phyloP scores from a whole-genome alignment of 2,888 invertebrate species.

The Lasioglossum villosulum region DNA sequence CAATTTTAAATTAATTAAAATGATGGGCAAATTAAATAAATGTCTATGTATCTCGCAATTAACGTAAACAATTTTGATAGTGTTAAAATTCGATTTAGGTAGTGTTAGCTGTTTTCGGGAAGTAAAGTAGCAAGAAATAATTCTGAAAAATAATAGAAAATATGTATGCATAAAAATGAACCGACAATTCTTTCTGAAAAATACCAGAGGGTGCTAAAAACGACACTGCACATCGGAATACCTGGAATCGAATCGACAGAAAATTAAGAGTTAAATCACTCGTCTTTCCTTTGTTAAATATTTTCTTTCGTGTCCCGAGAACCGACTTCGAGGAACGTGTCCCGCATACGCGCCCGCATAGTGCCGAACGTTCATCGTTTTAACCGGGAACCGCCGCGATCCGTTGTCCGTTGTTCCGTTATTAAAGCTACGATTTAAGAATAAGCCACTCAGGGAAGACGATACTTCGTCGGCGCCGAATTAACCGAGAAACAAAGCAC shows the following conservation, averaged over 20 bases:
- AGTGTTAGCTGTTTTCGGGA: not conserved
- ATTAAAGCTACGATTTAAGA: slow-evolving; percentile 61
- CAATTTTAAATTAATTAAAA: too few species aligned
- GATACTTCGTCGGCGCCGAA: slow-evolving; percentile 55
- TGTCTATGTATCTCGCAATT: too few species aligned
- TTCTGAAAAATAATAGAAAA: not conserved
- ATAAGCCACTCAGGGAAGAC: slow-evolving; percentile 72
- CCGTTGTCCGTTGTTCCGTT: slow-evolving; percentile 18
- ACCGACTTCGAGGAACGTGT: not conserved
- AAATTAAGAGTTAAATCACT: not conserved
- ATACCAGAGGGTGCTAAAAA: not conserved
- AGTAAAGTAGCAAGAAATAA: not conserved
- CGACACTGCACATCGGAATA: too few species aligned
- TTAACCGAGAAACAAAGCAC: slow-evolving; percentile 39
- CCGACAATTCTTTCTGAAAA: not conserved
- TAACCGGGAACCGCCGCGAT: not conserved
- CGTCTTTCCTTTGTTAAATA: not conserved
- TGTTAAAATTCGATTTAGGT: too few species aligned
- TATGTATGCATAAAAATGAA: not conserved
- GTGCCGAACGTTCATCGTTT: not conserved
- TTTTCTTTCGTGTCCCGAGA: not conserved
- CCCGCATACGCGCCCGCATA: slow-evolving; percentile 11
- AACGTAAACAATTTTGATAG: too few species aligned
- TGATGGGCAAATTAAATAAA: too few species aligned
- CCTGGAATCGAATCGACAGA: not conserved